These are phyloP conservation scores for Vanessa tameamea DNA, from an alignment of 1,140 invertebrate genomes.

Conservation along the genomic window DNA sequence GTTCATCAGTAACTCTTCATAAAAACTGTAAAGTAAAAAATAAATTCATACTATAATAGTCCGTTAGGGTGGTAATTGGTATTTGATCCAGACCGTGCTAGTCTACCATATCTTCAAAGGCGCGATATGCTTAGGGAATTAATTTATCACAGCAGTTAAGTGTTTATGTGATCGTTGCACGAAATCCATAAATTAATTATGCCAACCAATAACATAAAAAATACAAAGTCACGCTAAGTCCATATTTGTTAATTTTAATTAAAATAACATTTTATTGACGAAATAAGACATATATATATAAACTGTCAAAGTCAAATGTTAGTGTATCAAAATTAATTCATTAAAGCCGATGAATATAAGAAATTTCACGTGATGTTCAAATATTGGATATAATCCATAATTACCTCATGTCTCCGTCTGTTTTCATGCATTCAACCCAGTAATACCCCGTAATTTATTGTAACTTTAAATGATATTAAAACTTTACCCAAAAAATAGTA, in stretches of 20 bases:
- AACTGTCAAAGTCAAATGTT: too few species aligned
- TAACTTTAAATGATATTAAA: too few species aligned
- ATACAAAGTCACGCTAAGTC: constrained; percentile 1
- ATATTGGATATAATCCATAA: neutral
- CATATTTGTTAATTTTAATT: neutral
- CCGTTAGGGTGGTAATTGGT: neutral
- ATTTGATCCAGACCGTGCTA: too few species aligned
- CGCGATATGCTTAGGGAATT: neutral
- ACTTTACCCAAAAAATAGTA: too few species aligned
- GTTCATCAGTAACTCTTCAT: neutral
- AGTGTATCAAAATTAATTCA: too few species aligned
- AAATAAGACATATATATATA: too few species aligned
- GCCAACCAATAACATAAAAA: constrained; percentile 3
- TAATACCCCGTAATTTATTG: too few species aligned
- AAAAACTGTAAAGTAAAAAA: too few species aligned
- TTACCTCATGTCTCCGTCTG: too few species aligned
- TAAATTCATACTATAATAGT: too few species aligned
- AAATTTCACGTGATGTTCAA: neutral
- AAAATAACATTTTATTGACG: too few species aligned
- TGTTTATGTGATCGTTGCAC: constrained; percentile 19
- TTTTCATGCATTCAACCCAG: too few species aligned
- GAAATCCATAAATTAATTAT: constrained; percentile 17
- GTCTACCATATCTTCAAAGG: neutral
- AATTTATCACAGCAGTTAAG: constrained; percentile 19
- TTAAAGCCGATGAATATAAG: neutral